Evolutionary conservation across 2,888 invertebrate genomes (phyloP).

Genomic region (Acanthopleura granulata): DNA sequence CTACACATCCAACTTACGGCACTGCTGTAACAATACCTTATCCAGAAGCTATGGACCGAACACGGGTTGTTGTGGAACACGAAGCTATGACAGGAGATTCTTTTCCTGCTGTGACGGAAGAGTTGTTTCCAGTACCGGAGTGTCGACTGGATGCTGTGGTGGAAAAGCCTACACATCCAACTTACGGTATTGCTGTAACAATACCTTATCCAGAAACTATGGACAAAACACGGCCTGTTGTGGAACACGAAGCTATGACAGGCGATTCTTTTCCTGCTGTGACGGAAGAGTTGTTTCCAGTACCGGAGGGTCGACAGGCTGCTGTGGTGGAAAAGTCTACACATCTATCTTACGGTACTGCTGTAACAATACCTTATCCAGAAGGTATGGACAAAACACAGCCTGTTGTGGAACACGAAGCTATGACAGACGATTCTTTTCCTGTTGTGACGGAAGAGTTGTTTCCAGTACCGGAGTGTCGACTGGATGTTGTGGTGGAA

Average conservation of each 20-base stretch:
- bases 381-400: not conserved
- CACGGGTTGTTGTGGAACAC: slow-evolving; percentile 8
- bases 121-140: not conserved
- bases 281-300: slow-evolving; percentile 3
- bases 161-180: not conserved
- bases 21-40: not conserved
- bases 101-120: not conserved
- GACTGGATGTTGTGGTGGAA: slow-evolving; percentile 3
- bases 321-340: slow-evolving; percentile 10
- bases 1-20: too few species aligned
- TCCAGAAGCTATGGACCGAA: not conserved
- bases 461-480: not conserved
- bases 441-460: not conserved
- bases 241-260: slow-evolving; percentile 16
- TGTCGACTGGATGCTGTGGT: not conserved
- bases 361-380: not conserved
- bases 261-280: slow-evolving; percentile 8
- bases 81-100: not conserved
- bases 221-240: slow-evolving; percentile 6
- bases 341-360: not conserved
- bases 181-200: not conserved
- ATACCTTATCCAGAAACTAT: not conserved
- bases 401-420: slow-evolving; percentile 7
- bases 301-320: not conserved
- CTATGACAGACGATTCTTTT: not conserved